These are phyloP conservation scores for Tetramorium simillimum DNA, from an alignment of 1,140 invertebrate genomes.

Conservation along the genomic window DNA sequence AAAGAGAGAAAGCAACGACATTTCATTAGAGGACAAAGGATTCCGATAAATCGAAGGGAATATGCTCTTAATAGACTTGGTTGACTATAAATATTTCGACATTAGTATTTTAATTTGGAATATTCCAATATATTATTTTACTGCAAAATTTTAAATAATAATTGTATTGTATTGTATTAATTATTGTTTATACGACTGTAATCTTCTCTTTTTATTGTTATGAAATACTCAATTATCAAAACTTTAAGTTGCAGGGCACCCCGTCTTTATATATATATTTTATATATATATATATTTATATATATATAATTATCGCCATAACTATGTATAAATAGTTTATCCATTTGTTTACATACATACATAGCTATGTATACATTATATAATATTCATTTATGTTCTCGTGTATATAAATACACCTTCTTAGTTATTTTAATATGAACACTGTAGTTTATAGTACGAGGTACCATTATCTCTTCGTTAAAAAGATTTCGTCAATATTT, in stretches of 20 bases:
- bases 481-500: conserved; percentile 45
- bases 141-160: conserved; percentile 36
- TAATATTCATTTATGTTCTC: conserved; percentile 63
- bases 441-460: conserved; percentile 67
- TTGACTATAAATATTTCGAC: conserved; percentile 21
- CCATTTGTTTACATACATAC: conserved; percentile 63
- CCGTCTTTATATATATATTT: conserved; percentile 53
- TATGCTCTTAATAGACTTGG: conserved; percentile 22
- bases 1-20: conserved; percentile 34
- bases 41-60: neutral
- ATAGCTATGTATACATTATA: conserved; percentile 67
- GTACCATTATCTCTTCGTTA: conserved; percentile 54
- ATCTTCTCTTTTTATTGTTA: conserved; percentile 39
- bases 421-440: conserved; percentile 70
- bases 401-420: conserved; percentile 63
- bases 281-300: conserved; percentile 33
- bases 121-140: conserved; percentile 15
- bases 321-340: conserved; percentile 63
- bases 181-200: conserved; percentile 23
- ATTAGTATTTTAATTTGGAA: conserved; percentile 40
- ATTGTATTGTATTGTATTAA: conserved; percentile 26
- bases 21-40: conserved; percentile 7
- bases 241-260: conserved; percentile 68
- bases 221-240: conserved; percentile 52
- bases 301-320: conserved; percentile 56